Conservation (phyloP, 2,113 vertebrate species). For the Coturnix japonica region DNA sequence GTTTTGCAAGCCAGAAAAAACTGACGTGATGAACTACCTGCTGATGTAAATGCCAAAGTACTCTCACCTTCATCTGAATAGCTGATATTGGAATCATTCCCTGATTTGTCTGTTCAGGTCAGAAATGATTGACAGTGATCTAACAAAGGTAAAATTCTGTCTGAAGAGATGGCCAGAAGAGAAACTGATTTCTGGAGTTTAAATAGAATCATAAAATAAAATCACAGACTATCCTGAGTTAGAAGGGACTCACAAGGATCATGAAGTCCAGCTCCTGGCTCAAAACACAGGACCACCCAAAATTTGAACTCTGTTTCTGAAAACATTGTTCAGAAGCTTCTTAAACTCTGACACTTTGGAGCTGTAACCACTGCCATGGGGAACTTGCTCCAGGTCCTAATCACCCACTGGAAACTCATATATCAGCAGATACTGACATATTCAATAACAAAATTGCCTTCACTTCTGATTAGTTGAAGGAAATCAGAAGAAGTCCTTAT, state of each 20-base stretch:
- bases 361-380: neutral
- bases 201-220: neutral
- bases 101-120: constrained; percentile 5
- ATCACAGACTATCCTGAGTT: neutral
- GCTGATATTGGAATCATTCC: neutral
- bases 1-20: neutral
- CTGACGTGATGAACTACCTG: neutral
- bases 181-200: neutral
- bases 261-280: neutral
- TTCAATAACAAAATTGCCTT: neutral
- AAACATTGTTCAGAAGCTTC: neutral
- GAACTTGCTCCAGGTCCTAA: neutral
- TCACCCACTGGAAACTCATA: neutral
- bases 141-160: constrained; percentile 12
- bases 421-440: neutral
- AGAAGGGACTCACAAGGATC: neutral
- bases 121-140: constrained; percentile 34
- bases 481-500: neutral
- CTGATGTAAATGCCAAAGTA: neutral
- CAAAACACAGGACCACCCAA: neutral
- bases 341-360: neutral
- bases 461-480: neutral
- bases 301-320: neutral
- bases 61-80: neutral
- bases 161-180: neutral